Evolutionary conservation across 2,797 vertebrate genomes (phyloP), one percentile per base, ranked within the genome.

Genomic region (Onychomys leucogaster): DNA sequence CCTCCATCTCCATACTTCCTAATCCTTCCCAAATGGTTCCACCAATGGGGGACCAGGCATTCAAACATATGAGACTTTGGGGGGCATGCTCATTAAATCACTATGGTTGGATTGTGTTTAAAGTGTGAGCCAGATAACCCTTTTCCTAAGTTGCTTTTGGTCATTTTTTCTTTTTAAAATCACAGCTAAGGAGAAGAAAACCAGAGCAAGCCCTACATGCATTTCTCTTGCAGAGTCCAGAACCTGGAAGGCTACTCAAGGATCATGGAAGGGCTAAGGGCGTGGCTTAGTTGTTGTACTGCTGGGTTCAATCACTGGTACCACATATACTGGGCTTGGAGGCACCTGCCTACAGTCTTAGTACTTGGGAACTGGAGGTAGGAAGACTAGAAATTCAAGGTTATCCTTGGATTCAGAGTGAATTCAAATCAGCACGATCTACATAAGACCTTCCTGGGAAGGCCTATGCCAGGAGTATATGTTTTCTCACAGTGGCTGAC

Each of bases 401-500:
- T 37, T 57, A 43, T 59, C 86, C 52, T 88, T 87, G 49, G 65
- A 41, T 73, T 9, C 2, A 29, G 25, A 57, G 67, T 57, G 49
- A 57, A 27, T 88, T 73, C 85, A 57, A 73, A 29, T 34, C 12
- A 57, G 16, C 25, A 10, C 41, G n/a, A 71, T 12, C 25, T 73
- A 21, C 37, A 21, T 13, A 49, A 41, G 52, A 57, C 9, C n/a
- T 16, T 55, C 49, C 49, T 57, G 49, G 49, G 21, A 71, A 37
- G 67, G 37, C 3, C 3, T 29, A 76, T 61, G 11, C 0, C 0
- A 17, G 9, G 49, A 82, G 16, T 37, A 13, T 14, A 6, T 10
- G 17, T 6, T 37, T 4, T 4, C 37, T 3, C 25, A 0, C n/a
- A 41, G 21, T 41, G 87, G 19, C 29, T 0, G 13, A 11, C 4